Percentiles rank a stretch among this genome's conserved stretches.
Conservation (phyloP, 2,888 invertebrate species). For the Drosophila dives region DNA sequence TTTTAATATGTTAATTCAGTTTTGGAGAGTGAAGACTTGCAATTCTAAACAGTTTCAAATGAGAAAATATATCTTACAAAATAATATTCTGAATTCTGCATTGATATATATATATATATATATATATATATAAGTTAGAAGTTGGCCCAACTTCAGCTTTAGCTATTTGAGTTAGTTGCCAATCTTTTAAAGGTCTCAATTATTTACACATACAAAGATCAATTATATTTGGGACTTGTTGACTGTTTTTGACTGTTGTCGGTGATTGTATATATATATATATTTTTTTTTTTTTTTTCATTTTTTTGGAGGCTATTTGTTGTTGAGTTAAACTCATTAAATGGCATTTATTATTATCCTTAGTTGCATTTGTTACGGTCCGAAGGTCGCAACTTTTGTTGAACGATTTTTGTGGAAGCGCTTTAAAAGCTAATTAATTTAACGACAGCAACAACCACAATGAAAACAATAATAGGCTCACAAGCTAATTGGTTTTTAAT, state of each 20-base stretch:
- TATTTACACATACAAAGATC: constrained; percentile 9
- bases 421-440: constrained; percentile 50
- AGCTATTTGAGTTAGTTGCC: not conserved
- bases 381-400: constrained; percentile 40
- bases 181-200: constrained; percentile 5
- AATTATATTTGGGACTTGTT: constrained; percentile 4
- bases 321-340: constrained; percentile 41
- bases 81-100: not conserved
- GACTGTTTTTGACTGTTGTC: not conserved
- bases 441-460: constrained; percentile 12
- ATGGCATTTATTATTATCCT: constrained; percentile 50
- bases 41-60: not conserved
- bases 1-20: not conserved
- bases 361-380: constrained; percentile 41
- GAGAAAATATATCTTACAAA: not conserved
- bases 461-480: constrained; percentile 38
- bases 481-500: constrained; percentile 68
- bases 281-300: not conserved
- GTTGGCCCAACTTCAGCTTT: not conserved
- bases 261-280: not conserved
- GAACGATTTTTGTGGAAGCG: constrained; percentile 24
- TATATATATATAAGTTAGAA: not conserved
- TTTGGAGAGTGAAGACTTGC: not conserved
- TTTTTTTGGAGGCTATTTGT: constrained; percentile 19
- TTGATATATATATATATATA: not conserved